phyloP scores from a whole-genome alignment of 2,888 invertebrate species.

The Hirudinaria manillensis region DNA sequence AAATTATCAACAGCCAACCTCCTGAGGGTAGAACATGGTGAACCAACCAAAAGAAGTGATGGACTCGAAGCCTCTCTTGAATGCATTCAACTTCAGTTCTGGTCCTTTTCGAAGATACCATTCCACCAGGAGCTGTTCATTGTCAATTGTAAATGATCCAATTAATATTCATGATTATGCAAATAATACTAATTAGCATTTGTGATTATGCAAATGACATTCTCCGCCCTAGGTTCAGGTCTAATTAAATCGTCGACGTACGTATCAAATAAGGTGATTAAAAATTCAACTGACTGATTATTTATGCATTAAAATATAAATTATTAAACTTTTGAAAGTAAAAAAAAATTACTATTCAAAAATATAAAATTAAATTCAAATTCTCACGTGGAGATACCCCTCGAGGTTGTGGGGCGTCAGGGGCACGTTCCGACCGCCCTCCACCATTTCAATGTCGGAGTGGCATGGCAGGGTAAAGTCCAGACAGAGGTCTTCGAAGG shows the following conservation, averaged over 20 bases:
- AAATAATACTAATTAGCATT: too few relatives aligned
- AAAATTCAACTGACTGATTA: too few relatives aligned
- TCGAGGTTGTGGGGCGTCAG: constrained; percentile 88
- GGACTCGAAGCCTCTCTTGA: constrained; percentile 93
- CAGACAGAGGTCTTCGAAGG: constrained; percentile 79
- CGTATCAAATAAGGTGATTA: too few relatives aligned
- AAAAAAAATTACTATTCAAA: too few relatives aligned
- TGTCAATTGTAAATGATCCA: background rate
- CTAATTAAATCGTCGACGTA: too few relatives aligned
- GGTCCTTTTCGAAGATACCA: constrained; percentile 95
- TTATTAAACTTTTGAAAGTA: too few relatives aligned
- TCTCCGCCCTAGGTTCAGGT: background rate
- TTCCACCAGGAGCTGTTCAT: constrained; percentile 71
- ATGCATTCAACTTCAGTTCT: constrained; percentile 89
- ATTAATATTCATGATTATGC: too few relatives aligned
- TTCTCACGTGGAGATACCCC: constrained; percentile 72
- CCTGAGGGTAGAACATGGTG: constrained; percentile 86
- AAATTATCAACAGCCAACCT: constrained; percentile 53
- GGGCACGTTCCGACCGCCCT: constrained; percentile 80
- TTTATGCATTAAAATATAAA: too few relatives aligned
- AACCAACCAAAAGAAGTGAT: constrained; percentile 84
- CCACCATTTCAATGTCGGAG: constrained; percentile 72
- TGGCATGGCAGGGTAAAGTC: constrained; percentile 85
- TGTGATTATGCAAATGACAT: too few relatives aligned
- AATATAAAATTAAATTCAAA: too few relatives aligned